A percentile compares a stretch with the other conserved stretches of the same genome.
Evolutionary conservation across 2,113 vertebrate genomes (phyloP).

Genomic region (Python bivittatus): DNA sequence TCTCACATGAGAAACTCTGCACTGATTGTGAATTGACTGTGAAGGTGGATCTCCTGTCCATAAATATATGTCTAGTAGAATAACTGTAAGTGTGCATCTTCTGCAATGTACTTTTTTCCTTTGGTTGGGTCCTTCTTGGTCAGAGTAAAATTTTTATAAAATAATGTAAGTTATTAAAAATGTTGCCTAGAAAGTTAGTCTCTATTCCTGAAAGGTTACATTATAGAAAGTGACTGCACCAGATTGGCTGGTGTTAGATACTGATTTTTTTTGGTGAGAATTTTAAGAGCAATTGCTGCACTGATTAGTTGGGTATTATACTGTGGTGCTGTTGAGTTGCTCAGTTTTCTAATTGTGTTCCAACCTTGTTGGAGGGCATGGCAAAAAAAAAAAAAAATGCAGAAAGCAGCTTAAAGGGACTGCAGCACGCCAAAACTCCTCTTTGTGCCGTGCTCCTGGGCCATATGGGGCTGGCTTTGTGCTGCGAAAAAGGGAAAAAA

Average conservation of each 20-base stretch:
- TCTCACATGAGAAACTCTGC: not conserved
- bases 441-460: too few species aligned
- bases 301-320: not conserved
- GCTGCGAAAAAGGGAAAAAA: too few species aligned
- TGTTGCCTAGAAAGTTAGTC: not conserved
- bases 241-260: not conserved
- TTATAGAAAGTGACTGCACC: not conserved
- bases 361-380: not conserved
- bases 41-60: not conserved
- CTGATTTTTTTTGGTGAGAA: not conserved
- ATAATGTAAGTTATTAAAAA: not conserved
- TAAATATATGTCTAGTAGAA: not conserved
- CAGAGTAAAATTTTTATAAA: not conserved
- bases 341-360: not conserved
- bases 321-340: not conserved
- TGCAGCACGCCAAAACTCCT: too few species aligned
- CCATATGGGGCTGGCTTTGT: too few species aligned
- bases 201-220: not conserved
- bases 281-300: not conserved
- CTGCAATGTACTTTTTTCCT: not conserved
- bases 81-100: not conserved
- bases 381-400: too few species aligned
- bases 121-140: not conserved
- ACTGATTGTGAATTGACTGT: not conserved
- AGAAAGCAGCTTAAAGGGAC: too few species aligned